phyloP scores from a whole-genome alignment of 2,888 invertebrate genomes.

The Pegoplata infirma region DNA sequence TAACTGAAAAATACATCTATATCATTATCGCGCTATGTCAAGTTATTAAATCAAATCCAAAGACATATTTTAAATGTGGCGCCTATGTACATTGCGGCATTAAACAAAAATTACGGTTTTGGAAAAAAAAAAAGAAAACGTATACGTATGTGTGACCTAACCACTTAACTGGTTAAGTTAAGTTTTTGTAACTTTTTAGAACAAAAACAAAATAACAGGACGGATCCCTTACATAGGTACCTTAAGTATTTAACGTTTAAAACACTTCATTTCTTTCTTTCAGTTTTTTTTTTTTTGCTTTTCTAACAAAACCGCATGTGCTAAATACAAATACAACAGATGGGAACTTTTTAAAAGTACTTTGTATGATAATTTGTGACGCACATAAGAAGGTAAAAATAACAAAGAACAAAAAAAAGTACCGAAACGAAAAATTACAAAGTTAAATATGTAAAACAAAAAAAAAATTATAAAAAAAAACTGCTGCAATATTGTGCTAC shows the following conservation, averaged over 20 bases:
- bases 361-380: slow-evolving; percentile 47
- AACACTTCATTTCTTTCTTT: slow-evolving; percentile 27
- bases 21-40: too few relatives aligned
- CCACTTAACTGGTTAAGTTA: too few relatives aligned
- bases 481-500: slow-evolving; percentile 19
- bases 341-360: slow-evolving; percentile 18
- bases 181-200: too few relatives aligned
- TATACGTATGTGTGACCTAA: too few relatives aligned
- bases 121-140: too few relatives aligned
- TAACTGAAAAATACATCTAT: too few relatives aligned
- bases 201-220: slow-evolving; percentile 18
- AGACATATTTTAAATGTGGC: too few relatives aligned
- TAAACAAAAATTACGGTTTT: too few relatives aligned
- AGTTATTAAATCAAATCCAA: too few relatives aligned
- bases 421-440: slow-evolving; percentile 32
- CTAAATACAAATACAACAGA: slow-evolving; percentile 18
- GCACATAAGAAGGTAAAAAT: slow-evolving; percentile 36
- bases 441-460: slow-evolving; percentile 17
- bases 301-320: slow-evolving; percentile 13
- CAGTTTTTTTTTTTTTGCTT: not conserved
- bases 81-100: too few relatives aligned
- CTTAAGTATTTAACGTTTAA: slow-evolving; percentile 19
- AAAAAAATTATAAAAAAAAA: not conserved
- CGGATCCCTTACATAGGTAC: too few relatives aligned
- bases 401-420: too few relatives aligned